Conservation (phyloP, 2,113 vertebrate genomes). For the Anguilla japonica region DNA sequence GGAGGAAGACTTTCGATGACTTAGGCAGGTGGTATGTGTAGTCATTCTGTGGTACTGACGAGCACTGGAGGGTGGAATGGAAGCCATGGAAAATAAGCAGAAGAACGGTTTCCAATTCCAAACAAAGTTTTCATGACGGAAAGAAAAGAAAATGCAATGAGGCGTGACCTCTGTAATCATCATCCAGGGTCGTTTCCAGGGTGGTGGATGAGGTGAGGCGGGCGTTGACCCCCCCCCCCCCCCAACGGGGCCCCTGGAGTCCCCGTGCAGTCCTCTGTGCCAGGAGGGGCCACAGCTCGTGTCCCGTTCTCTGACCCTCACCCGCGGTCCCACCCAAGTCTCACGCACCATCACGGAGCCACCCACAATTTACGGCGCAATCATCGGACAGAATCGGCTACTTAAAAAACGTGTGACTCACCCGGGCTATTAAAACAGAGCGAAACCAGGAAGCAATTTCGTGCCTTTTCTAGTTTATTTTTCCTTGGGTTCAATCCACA, state of each 20-base stretch:
- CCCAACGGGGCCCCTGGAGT: background rate
- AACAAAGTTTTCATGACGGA: background rate
- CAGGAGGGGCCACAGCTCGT: background rate
- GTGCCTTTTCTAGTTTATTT: slow-evolving; percentile 21
- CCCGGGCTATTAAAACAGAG: background rate
- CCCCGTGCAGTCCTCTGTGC: background rate
- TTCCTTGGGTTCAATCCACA: slow-evolving; percentile 18
- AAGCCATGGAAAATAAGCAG: background rate
- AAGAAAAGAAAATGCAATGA: background rate
- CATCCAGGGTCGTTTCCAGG: background rate
- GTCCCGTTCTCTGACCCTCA: background rate
- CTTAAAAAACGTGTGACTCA: background rate
- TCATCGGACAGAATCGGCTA: background rate
- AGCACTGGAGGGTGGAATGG: background rate
- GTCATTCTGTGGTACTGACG: background rate
- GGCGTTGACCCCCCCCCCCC: background rate
- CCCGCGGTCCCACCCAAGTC: background rate
- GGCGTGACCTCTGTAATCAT: background rate
- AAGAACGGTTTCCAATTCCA: background rate
- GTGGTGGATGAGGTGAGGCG: background rate
- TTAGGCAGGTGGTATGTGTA: background rate
- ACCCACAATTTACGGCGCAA: background rate
- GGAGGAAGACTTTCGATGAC: background rate
- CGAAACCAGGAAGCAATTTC: slow-evolving; percentile 30
- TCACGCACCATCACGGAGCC: background rate